Evolutionary conservation across 2,113 vertebrate species (phyloP), one percentile per base, ranked within the genome.

Genomic region (Saiga tatarica): DNA sequence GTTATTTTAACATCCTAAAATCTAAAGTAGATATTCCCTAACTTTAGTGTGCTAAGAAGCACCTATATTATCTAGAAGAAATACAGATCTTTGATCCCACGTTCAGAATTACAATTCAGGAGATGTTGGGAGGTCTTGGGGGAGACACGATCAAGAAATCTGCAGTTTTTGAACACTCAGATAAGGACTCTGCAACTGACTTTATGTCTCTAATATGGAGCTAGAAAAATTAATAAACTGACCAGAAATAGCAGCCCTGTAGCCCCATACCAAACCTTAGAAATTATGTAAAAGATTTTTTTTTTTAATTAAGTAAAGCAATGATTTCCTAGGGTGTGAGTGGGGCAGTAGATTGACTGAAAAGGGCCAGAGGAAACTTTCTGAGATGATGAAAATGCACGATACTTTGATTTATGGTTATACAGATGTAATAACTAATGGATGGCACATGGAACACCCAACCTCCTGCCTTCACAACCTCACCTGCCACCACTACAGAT

Each of bases 211-310:
- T 42, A 85, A 60, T 3, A 78, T 6, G 15, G 26, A 82, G n/a
- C 47, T 78, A 82, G 26, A 87, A 97, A 78, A 87, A 87, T 30
- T 13, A 96, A 93, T 79, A 87, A 87, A 94, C n/a, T 89, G 39
- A 74, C 71, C 19, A 59, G 12, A 45, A 90, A 53, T 13, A 33
- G 39, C 33, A 92, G 33, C 57, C 42, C 47, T 64, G 50, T 28
- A 86, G 23, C 25, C 33, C 21, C 21, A 57, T 16, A 50, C 1
- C 60, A 87, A 97, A 85, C 17, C 45, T 86, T 64, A 74, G 33
- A 92, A 64, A 92, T 74, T 59, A 89, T 10, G 42, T 26, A 55
- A 60, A 91, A 71, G 26, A 64, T 12, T 52, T 7, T 42, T 53
- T 42, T 53, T 79, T 33, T 59, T 2, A 7, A 36, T 64, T 82